These are phyloP conservation scores for Griposia aprilina DNA, from an alignment of 2,888 invertebrate species.

Conservation along the genomic window DNA sequence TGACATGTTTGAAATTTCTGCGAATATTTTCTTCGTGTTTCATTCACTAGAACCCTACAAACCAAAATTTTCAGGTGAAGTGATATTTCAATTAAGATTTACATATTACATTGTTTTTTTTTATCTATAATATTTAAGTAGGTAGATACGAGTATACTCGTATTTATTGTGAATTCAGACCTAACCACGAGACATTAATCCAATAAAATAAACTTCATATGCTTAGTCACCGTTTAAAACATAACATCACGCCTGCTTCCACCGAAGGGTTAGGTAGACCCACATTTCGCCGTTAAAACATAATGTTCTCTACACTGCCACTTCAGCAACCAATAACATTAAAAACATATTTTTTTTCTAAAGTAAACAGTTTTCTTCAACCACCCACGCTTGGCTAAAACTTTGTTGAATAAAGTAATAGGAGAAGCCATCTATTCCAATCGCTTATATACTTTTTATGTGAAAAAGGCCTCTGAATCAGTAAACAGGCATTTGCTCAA, in stretches of 20 bases:
- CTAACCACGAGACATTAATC: background rate
- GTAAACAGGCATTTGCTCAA: constrained; percentile 76
- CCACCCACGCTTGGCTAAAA: constrained; percentile 19
- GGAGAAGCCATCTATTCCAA: constrained; percentile 69
- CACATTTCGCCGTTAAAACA: background rate
- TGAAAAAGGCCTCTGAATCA: constrained; percentile 76
- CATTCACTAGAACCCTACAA: background rate
- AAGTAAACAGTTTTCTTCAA: background rate
- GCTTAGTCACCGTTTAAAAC: background rate
- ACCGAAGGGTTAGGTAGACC: background rate
- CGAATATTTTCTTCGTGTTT: background rate
- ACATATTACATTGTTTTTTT: background rate
- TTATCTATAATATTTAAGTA: background rate
- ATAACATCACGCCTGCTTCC: background rate
- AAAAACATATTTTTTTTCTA: background rate
- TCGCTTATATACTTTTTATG: constrained; percentile 72
- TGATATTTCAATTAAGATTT: background rate
- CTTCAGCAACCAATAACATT: constrained; percentile 1
- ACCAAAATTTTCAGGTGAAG: background rate
- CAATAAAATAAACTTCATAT: constrained; percentile 6
- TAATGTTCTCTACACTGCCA: background rate
- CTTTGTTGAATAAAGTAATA: constrained; percentile 52
- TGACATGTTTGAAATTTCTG: background rate
- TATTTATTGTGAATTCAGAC: background rate
- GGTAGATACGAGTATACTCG: no score